Conservation (phyloP, 2,888 invertebrate genomes). For the Sinhomidia bicolor region DNA sequence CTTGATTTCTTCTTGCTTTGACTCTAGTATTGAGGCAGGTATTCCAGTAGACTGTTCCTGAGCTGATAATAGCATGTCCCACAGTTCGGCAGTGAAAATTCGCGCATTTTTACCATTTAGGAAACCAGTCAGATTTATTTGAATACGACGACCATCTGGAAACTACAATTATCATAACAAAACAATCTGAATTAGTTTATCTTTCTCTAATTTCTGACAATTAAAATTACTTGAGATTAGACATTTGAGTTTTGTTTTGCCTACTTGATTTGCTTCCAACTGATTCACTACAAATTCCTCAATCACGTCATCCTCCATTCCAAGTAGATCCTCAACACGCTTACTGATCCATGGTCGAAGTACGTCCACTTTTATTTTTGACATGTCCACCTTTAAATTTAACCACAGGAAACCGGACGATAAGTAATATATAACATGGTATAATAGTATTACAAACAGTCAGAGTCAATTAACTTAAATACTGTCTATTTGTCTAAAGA, state of each 20-base stretch:
- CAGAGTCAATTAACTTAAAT: too few species aligned
- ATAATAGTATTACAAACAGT: too few species aligned
- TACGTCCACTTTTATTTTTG: slow-evolving; percentile 98
- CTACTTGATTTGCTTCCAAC: slow-evolving; percentile 94
- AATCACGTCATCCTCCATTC: slow-evolving; percentile 99
- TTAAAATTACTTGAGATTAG: not conserved
- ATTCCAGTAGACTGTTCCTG: slow-evolving; percentile 98
- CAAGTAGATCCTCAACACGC: slow-evolving; percentile 96
- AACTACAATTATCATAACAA: slow-evolving; percentile 64
- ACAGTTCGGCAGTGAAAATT: slow-evolving; percentile 98
- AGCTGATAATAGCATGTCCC: slow-evolving; percentile 96
- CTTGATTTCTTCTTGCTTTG: slow-evolving; percentile 98
- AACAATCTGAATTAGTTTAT: not conserved
- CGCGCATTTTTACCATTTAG: slow-evolving; percentile 98
- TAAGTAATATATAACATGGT: too few species aligned
- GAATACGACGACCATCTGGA: slow-evolving; percentile 99
- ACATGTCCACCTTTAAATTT: slow-evolving; percentile 92
- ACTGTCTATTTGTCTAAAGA: too few species aligned
- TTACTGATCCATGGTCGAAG: slow-evolving; percentile 99
- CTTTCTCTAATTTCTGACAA: too few species aligned
- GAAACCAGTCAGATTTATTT: slow-evolving; percentile 99
- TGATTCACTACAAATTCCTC: slow-evolving; percentile 99
- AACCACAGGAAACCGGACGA: too few species aligned
- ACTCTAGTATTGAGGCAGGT: slow-evolving; percentile 95
- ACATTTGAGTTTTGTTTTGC: too few species aligned